A percentile compares a stretch with the other conserved stretches of the same genome.
These are phyloP conservation scores for Antheraea pernyi DNA, from an alignment of 1,140 invertebrate genomes.

Conservation along the genomic window DNA sequence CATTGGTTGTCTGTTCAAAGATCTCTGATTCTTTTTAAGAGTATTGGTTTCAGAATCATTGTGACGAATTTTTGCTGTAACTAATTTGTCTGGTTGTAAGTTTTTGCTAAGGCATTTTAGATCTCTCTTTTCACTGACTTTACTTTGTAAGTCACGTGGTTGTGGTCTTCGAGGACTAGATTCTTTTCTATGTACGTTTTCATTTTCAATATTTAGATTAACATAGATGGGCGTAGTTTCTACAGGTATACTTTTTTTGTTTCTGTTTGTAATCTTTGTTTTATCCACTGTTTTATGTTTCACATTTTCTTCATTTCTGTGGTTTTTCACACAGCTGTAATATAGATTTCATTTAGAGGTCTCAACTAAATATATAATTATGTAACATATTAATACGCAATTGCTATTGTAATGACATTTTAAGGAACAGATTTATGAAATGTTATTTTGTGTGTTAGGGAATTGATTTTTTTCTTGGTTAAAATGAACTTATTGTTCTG, in stretches of 20 bases:
- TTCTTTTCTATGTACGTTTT: neutral
- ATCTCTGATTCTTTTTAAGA: conserved; percentile 1
- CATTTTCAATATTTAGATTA: neutral
- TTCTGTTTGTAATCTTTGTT: neutral
- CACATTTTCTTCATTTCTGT: neutral
- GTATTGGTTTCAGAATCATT: neutral
- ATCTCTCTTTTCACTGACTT: neutral
- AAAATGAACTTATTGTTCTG: no score
- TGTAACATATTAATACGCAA: no score
- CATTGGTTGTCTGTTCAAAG: neutral
- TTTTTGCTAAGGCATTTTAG: neutral
- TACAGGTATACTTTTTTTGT: neutral
- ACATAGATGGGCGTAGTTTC: conserved; percentile 5
- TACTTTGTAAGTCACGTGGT: neutral
- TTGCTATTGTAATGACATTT: no score
- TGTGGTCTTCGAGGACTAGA: neutral
- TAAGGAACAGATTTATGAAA: neutral
- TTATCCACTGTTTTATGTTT: neutral
- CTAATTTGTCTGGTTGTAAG: neutral
- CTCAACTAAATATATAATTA: no score
- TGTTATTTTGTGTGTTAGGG: neutral
- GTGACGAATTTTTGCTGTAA: neutral
- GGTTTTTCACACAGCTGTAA: conserved; percentile 1
- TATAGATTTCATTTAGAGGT: neutral
- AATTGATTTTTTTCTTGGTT: no score